Evolutionary conservation across 2,797 vertebrate species (phyloP).

Genomic region (Aulostomus chinensis): DNA sequence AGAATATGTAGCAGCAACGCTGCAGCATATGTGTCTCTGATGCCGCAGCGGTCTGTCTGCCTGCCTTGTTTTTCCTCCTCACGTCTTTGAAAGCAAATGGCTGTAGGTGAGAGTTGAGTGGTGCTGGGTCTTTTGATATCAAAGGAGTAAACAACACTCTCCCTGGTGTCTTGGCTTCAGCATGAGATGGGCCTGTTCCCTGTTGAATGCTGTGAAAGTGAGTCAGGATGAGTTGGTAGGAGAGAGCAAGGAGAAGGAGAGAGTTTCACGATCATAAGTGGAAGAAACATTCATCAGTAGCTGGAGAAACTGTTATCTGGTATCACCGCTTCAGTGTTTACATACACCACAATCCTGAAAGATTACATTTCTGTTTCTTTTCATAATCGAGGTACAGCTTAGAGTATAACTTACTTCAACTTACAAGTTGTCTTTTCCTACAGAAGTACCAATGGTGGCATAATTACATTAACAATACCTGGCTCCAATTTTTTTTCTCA

Average conservation of each 20-base stretch:
- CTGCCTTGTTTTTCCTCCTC: slow-evolving; percentile 1
- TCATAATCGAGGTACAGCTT: too few relatives aligned
- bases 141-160: slow-evolving; percentile 35
- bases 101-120: slow-evolving; percentile 20
- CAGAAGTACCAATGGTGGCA: too few relatives aligned
- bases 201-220: slow-evolving; percentile 17
- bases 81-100: slow-evolving; percentile 21
- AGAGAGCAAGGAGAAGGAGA: slow-evolving; percentile 3
- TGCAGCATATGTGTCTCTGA: slow-evolving; percentile 13
- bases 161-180: slow-evolving; percentile 22
- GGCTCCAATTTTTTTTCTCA: too few relatives aligned
- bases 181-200: slow-evolving; percentile 15
- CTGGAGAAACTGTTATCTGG: background rate
- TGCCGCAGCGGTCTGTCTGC: background rate
- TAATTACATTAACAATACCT: too few relatives aligned
- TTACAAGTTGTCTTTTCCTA: too few relatives aligned
- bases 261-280: slow-evolving; percentile 9
- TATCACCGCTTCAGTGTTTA: slow-evolving; percentile 4
- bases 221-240: slow-evolving; percentile 40
- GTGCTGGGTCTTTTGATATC: slow-evolving; percentile 20
- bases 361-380: background rate
- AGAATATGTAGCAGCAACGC: slow-evolving; percentile 1
- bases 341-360: background rate
- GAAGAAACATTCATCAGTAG: background rate
- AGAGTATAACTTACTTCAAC: too few relatives aligned